Evolutionary conservation across 2,113 vertebrate genomes (phyloP).

Genomic region (Copsychus sechellarum): DNA sequence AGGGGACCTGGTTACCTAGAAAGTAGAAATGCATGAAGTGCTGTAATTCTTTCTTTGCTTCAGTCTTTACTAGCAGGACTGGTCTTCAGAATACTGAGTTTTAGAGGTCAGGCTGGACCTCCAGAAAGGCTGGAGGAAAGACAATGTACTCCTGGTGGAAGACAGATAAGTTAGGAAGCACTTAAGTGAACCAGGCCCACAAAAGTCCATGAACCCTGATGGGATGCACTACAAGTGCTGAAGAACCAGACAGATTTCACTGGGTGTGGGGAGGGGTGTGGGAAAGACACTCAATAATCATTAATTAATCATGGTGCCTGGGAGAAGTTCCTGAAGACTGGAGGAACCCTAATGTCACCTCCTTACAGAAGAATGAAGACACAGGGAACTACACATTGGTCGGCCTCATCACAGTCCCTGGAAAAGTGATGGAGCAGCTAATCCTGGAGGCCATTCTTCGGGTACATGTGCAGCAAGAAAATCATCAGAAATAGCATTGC

Average conservation of each 20-base stretch:
- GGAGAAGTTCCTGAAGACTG: neutral
- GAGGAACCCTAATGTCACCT: neutral
- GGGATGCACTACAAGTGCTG: neutral
- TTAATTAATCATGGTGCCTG: neutral
- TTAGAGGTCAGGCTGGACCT: neutral
- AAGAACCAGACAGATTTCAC: neutral
- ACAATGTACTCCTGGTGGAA: neutral
- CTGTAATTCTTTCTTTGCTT: neutral
- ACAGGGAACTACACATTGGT: neutral
- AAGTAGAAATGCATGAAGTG: neutral
- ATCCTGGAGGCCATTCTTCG: neutral
- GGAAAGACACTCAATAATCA: neutral
- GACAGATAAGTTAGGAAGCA: neutral
- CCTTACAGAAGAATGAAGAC: neutral
- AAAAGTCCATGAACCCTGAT: neutral
- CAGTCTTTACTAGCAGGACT: neutral
- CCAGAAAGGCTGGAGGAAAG: neutral
- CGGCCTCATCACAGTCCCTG: too few relatives aligned
- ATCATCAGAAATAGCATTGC: neutral
- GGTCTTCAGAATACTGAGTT: neutral
- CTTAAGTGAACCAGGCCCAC: neutral
- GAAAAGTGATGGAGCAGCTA: neutral
- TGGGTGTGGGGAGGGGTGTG: accelerated
- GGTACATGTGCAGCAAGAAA: neutral
- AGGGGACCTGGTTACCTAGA: neutral